phyloP scores from a whole-genome alignment of 2,797 vertebrate genomes.

The Halcyon leucocephala region DNA sequence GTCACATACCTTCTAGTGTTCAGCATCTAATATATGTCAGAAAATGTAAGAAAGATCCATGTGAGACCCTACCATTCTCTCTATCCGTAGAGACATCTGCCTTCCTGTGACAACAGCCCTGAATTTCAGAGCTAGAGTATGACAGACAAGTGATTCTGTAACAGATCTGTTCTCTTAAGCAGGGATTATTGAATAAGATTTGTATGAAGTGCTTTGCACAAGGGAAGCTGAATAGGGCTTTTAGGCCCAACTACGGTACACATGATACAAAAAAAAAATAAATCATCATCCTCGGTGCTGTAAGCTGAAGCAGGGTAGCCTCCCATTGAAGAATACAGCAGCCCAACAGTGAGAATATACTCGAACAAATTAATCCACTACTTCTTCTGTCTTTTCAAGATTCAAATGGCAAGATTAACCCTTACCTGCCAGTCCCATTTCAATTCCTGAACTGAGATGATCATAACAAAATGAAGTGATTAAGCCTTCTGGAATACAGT shows the following conservation, averaged over 20 bases:
- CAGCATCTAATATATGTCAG: not conserved
- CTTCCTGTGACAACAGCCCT: not conserved
- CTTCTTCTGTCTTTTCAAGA: not conserved
- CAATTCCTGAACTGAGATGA: not conserved
- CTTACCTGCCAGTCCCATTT: not conserved
- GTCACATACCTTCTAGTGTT: not conserved
- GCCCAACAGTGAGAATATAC: not conserved
- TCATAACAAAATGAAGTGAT: not conserved
- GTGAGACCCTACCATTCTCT: not conserved
- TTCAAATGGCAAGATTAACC: not conserved
- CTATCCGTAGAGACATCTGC: not conserved
- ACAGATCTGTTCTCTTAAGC: not conserved
- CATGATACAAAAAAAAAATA: fast-evolving
- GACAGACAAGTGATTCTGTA: not conserved
- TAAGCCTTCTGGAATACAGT: not conserved
- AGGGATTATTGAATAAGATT: not conserved
- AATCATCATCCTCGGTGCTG: not conserved
- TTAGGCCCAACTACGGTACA: not conserved
- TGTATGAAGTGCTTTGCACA: not conserved
- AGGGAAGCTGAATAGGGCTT: not conserved
- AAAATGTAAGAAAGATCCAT: not conserved
- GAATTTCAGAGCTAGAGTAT: not conserved
- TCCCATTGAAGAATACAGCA: fast-evolving
- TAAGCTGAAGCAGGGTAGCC: not conserved
- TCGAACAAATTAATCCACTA: not conserved